A percentile compares a stretch with the other conserved stretches of the same genome.
These are phyloP conservation scores for Alosa sapidissima DNA, from an alignment of 2,797 vertebrate species.

Conservation along the genomic window DNA sequence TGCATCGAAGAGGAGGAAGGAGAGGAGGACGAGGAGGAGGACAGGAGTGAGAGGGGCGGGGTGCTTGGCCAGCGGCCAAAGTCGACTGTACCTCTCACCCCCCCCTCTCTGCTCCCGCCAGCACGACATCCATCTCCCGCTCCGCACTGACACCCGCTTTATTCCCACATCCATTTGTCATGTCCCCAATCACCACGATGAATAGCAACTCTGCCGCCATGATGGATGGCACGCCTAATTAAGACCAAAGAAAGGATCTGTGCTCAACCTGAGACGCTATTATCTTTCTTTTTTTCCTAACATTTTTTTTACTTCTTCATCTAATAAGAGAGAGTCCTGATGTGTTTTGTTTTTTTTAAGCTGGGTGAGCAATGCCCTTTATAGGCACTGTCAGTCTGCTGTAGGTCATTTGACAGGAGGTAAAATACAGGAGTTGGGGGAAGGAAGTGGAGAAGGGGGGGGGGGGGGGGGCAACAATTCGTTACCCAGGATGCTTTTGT, in stretches of 20 bases:
- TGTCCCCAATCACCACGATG: slow-evolving; percentile 89
- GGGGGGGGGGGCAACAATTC: slow-evolving; percentile 50
- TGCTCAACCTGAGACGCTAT: slow-evolving; percentile 69
- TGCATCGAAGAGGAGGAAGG: slow-evolving; percentile 37
- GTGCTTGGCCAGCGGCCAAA: slow-evolving; percentile 82
- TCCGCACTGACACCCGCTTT: slow-evolving; percentile 84
- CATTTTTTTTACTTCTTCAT: slow-evolving; percentile 54
- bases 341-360: slow-evolving; percentile 41
- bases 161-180: slow-evolving; percentile 94
- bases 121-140: slow-evolving; percentile 90
- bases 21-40: slow-evolving; percentile 32
- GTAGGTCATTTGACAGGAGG: slow-evolving; percentile 71
- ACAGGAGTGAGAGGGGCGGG: slow-evolving; percentile 57
- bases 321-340: slow-evolving; percentile 63
- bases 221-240: slow-evolving; percentile 89
- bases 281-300: slow-evolving; percentile 48
- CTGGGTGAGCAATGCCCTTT: slow-evolving; percentile 64
- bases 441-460: slow-evolving; percentile 17
- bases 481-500: slow-evolving; percentile 70
- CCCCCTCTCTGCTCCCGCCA: slow-evolving; percentile 66
- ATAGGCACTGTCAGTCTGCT: slow-evolving; percentile 61
- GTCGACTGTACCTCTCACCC: slow-evolving; percentile 84
- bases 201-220: slow-evolving; percentile 82
- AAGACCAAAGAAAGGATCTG: slow-evolving; percentile 78
- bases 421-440: slow-evolving; percentile 23